Evolutionary conservation across 2,113 vertebrate species (phyloP).

Genomic region (Leptodactylus fuscus): DNA sequence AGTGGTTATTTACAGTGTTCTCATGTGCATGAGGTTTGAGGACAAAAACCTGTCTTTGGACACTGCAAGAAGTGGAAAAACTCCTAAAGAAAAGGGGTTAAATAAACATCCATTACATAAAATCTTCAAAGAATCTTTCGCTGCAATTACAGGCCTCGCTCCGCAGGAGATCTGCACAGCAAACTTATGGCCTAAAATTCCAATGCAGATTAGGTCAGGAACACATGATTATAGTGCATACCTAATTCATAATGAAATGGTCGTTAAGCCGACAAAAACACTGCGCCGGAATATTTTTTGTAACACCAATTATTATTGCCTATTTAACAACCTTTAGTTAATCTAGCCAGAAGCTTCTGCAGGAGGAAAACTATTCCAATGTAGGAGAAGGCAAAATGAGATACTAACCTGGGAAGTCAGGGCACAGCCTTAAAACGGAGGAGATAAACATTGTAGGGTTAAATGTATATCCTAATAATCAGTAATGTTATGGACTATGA

Average conservation of each 20-base stretch:
- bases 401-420: background rate
- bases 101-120: constrained; percentile 25
- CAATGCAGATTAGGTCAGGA: constrained; percentile 49
- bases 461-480: too few species aligned
- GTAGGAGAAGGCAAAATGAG: background rate
- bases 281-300: constrained; percentile 43
- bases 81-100: constrained; percentile 31
- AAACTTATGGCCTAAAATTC: constrained; percentile 18
- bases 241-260: constrained; percentile 44
- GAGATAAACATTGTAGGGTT: background rate
- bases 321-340: constrained; percentile 47
- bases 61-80: background rate
- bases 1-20: too few species aligned
- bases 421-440: background rate
- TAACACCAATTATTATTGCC: constrained; percentile 47
- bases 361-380: background rate
- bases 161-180: constrained; percentile 27
- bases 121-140: constrained; percentile 14
- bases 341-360: constrained; percentile 37
- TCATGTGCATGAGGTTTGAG: background rate
- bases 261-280: constrained; percentile 54
- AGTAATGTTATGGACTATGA: too few species aligned
- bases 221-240: constrained; percentile 37
- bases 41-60: background rate
- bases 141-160: constrained; percentile 7